Evolutionary conservation across 1,140 invertebrate species (phyloP), one percentile per base, ranked within the genome.

Genomic region (Solen grandis): DNA sequence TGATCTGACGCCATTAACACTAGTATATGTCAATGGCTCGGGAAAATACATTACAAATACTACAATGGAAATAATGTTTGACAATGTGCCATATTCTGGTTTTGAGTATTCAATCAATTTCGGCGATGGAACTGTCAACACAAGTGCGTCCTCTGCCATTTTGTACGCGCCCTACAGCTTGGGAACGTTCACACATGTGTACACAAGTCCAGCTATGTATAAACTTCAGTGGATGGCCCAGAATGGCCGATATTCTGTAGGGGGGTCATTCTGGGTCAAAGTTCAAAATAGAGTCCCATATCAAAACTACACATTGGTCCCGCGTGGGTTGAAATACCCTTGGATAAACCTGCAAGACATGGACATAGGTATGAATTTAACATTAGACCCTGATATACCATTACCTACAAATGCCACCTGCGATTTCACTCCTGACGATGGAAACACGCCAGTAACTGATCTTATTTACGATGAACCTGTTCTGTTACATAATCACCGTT

Each of bases 31-130:
- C 3, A 78, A 78, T 57, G 63, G 41, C 22, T 36, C 55, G 1
- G 75, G 50, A 69, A 78, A 78, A 33, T 78, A 78, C 52, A 78
- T 78, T 22, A 78, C 75, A 29, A 78, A 78, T 25, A 68, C 63
- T 41, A 25, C 31, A 19, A 62, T 41, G 13, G 4, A 57, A 38
- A 66, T 78, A 27, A 38, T 59, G 25, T 78, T 78, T 68, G 66
- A 29, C 25, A 38, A 66, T 25, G 31, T 66, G 19, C 75, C 75
- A 22, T 59, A 57, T 27, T 68, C 41, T 27, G 75, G 75, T 31
- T 78, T 78, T 22, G n/a, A 78, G 41, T 78, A 78, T 36, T 69
- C 5, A 13, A 69, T 78, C 33, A 55, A 78, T 69, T 78, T 38
- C 60, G 75, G 65, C 22, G 75, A 78, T 46, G 65, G 63, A 0